phyloP scores from a whole-genome alignment of 2,888 invertebrate species.

The Diplolepis rosae region DNA sequence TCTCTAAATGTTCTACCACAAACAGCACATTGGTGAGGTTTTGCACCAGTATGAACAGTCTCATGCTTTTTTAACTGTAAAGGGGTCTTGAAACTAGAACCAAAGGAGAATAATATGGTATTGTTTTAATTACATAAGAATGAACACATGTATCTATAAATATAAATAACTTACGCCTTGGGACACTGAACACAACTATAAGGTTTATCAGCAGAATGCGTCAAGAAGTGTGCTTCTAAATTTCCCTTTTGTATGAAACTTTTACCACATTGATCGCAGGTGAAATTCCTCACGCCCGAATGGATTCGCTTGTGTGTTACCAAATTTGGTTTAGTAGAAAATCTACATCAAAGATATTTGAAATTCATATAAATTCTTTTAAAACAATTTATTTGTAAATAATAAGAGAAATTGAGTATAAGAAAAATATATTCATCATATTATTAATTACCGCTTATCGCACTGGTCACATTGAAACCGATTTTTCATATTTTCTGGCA shows the following conservation, averaged over 20 bases:
- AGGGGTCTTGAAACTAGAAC: constrained; percentile 75
- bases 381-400: constrained; percentile 21
- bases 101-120: not conserved
- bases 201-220: constrained; percentile 75
- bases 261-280: constrained; percentile 78
- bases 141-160: constrained; percentile 7
- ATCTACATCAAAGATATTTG: constrained; percentile 58
- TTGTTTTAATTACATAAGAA: too few relatives aligned
- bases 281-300: constrained; percentile 76
- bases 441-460: constrained; percentile 73
- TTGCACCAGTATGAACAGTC: constrained; percentile 77
- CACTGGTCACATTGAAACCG: constrained; percentile 78
- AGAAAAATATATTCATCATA: not conserved
- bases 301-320: constrained; percentile 78
- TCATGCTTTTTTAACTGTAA: constrained; percentile 77
- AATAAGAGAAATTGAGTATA: constrained; percentile 13
- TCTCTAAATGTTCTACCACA: constrained; percentile 80
- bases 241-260: constrained; percentile 78
- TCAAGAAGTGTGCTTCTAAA: constrained; percentile 77
- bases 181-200: constrained; percentile 75
- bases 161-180: constrained; percentile 69
- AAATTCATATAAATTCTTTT: not conserved
- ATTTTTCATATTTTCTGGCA: constrained; percentile 77
- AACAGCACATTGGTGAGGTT: constrained; percentile 78
- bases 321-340: constrained; percentile 77